Evolutionary conservation across 1,140 invertebrate genomes (phyloP).

Genomic region (Philotrypesis tridentata): DNA sequence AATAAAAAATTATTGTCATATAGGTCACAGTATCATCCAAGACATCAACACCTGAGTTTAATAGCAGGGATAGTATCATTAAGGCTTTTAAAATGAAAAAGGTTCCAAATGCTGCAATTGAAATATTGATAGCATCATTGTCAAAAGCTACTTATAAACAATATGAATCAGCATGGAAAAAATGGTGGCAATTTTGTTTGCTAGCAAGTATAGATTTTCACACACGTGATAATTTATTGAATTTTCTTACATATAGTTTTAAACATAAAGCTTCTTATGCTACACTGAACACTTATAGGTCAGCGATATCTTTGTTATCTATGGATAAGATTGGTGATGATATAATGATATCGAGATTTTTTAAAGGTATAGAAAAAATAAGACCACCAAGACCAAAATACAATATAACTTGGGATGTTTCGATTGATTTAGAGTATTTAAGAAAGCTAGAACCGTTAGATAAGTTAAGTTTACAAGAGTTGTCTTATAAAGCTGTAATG

Average conservation of each 20-base stretch:
- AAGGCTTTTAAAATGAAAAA: constrained; percentile 21
- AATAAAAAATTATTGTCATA: constrained; percentile 32
- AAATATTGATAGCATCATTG: constrained; percentile 6
- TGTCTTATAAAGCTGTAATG: too few species aligned
- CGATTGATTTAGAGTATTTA: constrained; percentile 52
- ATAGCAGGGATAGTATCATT: constrained; percentile 40
- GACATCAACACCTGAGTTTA: constrained; percentile 19
- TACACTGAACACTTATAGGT: constrained; percentile 49
- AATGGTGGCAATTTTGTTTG: constrained; percentile 31
- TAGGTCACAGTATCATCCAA: constrained; percentile 35
- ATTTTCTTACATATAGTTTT: constrained; percentile 48
- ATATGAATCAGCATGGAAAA: constrained; percentile 29
- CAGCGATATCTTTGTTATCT: constrained; percentile 50
- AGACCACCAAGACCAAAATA: constrained; percentile 59
- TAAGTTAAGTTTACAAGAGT: too few species aligned
- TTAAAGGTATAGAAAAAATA: constrained; percentile 55
- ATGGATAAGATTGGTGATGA: constrained; percentile 35
- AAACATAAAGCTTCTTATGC: constrained; percentile 54
- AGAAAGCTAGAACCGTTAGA: constrained; percentile 29
- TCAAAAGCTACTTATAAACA: constrained; percentile 26
- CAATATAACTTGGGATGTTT: constrained; percentile 55
- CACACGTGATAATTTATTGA: background rate
- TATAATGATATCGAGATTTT: constrained; percentile 47
- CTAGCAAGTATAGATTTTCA: constrained; percentile 18
- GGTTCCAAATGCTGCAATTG: background rate